A percentile compares a stretch with the other conserved stretches of the same genome.
Evolutionary conservation across 2,888 invertebrate genomes (phyloP).

Genomic region (Synergus laeviventris): DNA sequence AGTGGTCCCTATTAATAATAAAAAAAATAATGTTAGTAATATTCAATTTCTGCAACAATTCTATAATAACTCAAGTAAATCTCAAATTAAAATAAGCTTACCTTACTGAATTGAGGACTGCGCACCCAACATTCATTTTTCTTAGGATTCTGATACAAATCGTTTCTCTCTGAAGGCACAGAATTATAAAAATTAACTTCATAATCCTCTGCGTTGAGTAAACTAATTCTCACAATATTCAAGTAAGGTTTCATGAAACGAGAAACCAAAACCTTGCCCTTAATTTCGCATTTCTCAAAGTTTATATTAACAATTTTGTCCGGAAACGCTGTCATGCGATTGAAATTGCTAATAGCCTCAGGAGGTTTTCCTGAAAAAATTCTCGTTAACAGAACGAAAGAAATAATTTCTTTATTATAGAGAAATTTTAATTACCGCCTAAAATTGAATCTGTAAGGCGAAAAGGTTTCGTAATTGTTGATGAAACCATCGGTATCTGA

Average conservation of each 20-base stretch:
- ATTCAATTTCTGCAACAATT: not conserved
- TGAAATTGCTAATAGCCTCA: slow-evolving; percentile 53
- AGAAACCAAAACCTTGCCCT: slow-evolving; percentile 56
- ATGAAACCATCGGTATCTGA: slow-evolving; percentile 70
- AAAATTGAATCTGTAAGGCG: slow-evolving; percentile 63
- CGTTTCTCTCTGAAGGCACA: slow-evolving; percentile 58
- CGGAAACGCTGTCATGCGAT: slow-evolving; percentile 57
- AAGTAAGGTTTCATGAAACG: slow-evolving; percentile 62
- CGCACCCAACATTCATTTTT: slow-evolving; percentile 63
- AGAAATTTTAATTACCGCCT: slow-evolving; percentile 53
- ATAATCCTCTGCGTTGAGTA: slow-evolving; percentile 54
- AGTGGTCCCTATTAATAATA: slow-evolving; percentile 60
- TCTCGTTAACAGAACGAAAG: not conserved
- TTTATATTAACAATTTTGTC: slow-evolving; percentile 53
- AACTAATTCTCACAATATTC: slow-evolving; percentile 60
- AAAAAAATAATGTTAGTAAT: slow-evolving; percentile 19
- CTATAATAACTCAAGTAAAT: not conserved
- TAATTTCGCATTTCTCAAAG: slow-evolving; percentile 59
- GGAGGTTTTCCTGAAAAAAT: slow-evolving; percentile 54
- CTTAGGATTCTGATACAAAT: slow-evolving; percentile 58
- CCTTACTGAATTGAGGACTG: slow-evolving; percentile 64
- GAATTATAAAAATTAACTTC: slow-evolving; percentile 63
- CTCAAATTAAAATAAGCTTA: slow-evolving; percentile 37
- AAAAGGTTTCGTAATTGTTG: slow-evolving; percentile 65
- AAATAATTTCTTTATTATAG: slow-evolving; percentile 5